Conservation (phyloP, 2,797 vertebrate genomes). For the Centroberyx gerrardi region DNA sequence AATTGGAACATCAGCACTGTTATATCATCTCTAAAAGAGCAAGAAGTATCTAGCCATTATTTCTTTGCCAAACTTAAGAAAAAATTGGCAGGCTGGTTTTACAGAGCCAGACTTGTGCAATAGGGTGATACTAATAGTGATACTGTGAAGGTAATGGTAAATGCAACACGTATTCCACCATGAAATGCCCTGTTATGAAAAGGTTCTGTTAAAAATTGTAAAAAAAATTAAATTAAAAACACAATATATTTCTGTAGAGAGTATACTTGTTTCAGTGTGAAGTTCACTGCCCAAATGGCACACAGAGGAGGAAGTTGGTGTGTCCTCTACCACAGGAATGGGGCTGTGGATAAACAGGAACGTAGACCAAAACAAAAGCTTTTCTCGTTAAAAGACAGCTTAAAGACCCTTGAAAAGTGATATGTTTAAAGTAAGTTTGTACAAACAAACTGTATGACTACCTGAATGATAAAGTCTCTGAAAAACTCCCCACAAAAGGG, state of each 20-base stretch:
- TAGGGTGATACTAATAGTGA: background rate
- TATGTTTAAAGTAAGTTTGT: background rate
- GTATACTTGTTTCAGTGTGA: slow-evolving; percentile 1
- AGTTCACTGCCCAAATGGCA: background rate
- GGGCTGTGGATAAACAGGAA: slow-evolving; percentile 32
- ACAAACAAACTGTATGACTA: slow-evolving; percentile 4
- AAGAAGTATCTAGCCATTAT: background rate
- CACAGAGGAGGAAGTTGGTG: slow-evolving; percentile 20
- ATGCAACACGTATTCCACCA: too few species aligned
- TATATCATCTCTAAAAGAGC: background rate
- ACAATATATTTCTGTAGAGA: background rate
- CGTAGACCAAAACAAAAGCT: slow-evolving; percentile 19
- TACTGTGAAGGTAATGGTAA: background rate
- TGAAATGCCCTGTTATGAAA: background rate
- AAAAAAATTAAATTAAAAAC: background rate
- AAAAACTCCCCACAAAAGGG: slow-evolving; percentile 50
- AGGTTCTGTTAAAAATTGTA: background rate
- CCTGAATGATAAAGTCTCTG: slow-evolving; percentile 36
- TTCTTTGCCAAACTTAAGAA: background rate
- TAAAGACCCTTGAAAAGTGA: background rate
- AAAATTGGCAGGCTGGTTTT: too few species aligned
- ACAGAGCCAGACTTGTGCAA: too few species aligned
- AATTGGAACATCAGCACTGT: background rate
- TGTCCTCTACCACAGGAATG: slow-evolving; percentile 64
- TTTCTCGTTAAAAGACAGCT: background rate